A percentile compares a stretch with the other conserved stretches of the same genome.
These are phyloP conservation scores for Petrosia ficiformis DNA, from an alignment of 37 sponge, comb jelly and placozoan species.

Conservation along the genomic window DNA sequence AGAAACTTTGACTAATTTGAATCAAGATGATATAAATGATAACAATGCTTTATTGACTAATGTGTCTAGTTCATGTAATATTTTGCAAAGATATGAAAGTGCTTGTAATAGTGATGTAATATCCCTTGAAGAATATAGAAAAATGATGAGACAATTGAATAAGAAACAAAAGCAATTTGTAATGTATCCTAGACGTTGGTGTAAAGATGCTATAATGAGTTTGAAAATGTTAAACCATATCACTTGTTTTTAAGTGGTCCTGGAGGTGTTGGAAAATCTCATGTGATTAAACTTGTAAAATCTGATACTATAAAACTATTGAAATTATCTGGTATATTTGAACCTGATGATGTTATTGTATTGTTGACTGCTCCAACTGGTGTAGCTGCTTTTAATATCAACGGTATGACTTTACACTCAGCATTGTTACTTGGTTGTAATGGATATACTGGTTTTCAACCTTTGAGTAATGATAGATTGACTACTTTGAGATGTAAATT, in stretches of 20 bases:
- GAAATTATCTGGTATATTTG: not conserved
- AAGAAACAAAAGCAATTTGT: conserved; percentile 8
- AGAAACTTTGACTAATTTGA: not conserved
- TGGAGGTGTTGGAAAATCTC: conserved; percentile 53
- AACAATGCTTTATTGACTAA: not conserved
- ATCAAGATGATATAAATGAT: not conserved
- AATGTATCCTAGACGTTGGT: conserved; percentile 28
- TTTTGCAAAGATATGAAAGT: conserved; percentile 3
- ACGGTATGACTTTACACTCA: conserved; percentile 7
- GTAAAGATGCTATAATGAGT: conserved; percentile 24
- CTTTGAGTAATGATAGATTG: conserved; percentile 18
- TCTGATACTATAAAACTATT: conserved; percentile 23
- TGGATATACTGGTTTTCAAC: conserved; percentile 8
- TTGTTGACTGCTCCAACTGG: conserved; percentile 14
- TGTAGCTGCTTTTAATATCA: conserved; percentile 25
- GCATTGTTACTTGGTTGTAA: not conserved
- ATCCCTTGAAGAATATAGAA: not conserved
- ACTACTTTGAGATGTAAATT: conserved; percentile 24
- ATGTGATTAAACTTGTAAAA: conserved; percentile 34
- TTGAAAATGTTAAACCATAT: conserved; percentile 13
- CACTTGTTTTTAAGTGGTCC: conserved; percentile 34
- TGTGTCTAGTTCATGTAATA: not conserved
- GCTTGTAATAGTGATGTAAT: conserved; percentile 11
- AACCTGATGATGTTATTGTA: conserved; percentile 32
- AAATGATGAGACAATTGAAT: conserved; percentile 2